These are phyloP conservation scores for Clanis bilineata DNA, from an alignment of 2,888 invertebrate species.

Conservation along the genomic window DNA sequence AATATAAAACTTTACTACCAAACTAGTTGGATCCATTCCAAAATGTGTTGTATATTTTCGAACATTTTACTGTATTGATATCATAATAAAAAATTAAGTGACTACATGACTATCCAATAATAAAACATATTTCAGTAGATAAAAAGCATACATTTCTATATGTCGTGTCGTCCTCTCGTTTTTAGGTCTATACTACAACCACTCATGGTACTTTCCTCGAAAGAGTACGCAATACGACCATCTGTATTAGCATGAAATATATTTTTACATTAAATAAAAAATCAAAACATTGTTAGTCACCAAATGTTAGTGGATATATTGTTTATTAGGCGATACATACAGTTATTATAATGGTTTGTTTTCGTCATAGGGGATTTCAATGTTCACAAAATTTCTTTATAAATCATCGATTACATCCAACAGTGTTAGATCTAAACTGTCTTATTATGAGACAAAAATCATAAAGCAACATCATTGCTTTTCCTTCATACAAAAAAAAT, in stretches of 20 bases:
- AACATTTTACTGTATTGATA: slow-evolving; percentile 20
- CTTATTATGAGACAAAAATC: slow-evolving; percentile 32
- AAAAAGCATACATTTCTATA: background rate
- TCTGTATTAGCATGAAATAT: slow-evolving; percentile 36
- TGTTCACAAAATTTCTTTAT: slow-evolving; percentile 36
- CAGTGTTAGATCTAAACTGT: slow-evolving; percentile 42
- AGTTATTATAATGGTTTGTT: slow-evolving; percentile 47
- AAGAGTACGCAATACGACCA: slow-evolving; percentile 34
- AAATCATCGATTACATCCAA: slow-evolving; percentile 39
- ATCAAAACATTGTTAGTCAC: slow-evolving; percentile 22
- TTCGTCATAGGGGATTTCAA: slow-evolving; percentile 48
- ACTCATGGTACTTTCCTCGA: slow-evolving; percentile 26
- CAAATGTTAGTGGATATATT: slow-evolving; percentile 21
- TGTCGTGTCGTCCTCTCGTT: slow-evolving; percentile 39
- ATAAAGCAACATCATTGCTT: slow-evolving; percentile 51
- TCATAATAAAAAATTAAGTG: slow-evolving; percentile 18
- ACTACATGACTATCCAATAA: slow-evolving; percentile 19
- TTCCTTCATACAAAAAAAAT: slow-evolving; percentile 52
- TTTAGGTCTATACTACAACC: slow-evolving; percentile 32
- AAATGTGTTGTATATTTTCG: slow-evolving; percentile 25
- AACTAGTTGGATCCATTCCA: slow-evolving; percentile 24
- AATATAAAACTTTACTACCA: background rate
- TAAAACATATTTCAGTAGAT: background rate
- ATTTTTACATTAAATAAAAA: slow-evolving; percentile 28
- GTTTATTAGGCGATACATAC: slow-evolving; percentile 38